Base-by-base conservation (phyloP, 1,140 invertebrate species). In the Lordiphosa clarofinis region DNA sequence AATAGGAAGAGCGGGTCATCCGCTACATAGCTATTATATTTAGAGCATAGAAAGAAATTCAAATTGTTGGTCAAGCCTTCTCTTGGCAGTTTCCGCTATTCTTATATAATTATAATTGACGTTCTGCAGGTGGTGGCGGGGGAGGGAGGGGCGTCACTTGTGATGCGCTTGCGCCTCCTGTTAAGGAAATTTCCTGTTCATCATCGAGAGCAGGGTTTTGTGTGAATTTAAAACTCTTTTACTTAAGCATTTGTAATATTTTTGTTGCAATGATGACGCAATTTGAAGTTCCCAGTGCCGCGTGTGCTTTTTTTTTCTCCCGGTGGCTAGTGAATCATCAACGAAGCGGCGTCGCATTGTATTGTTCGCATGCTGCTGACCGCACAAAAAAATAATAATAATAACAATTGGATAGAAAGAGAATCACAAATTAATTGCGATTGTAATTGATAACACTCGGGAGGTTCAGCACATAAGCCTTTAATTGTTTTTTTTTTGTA, bases 261-360 rank as follows among this genome's bases (percentile, higher is more conserved):
- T 54, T 24, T 24, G n/a, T 42, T 67, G 71, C 62, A 82, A 47
- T 64, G 76, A 73, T 81, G 76, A 81, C 76, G 76, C 76, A 81
- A 81, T 74, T 43, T 40, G 9, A 10, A 19, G 10, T 15, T 15
- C 2, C 19, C 35, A 38, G 38, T 76, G 78, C 78, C 76, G 76
- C 76, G 78, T 82, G 78, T 82, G 63, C 67, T n/a, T 82, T 82
- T 81, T 73, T 53, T 53, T 35, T 40, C 12, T 54, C 43, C 13
- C 15, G 12, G 19, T 53, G 33, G 19, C 24, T 15, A 42, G 58
- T 82, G 76, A 82, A 65, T 82, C 76, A 82, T 64, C 64, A 54
- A 62, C 73, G 54, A 33, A 1, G 7, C 13, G 28, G 10, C 10
- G 4, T 12, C 9, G 42, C 21, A n/a, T n/a, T n/a, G n/a, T n/a